These are phyloP conservation scores for Gymnoscelis rufifasciata DNA, from an alignment of 2,888 invertebrate species.

Conservation along the genomic window DNA sequence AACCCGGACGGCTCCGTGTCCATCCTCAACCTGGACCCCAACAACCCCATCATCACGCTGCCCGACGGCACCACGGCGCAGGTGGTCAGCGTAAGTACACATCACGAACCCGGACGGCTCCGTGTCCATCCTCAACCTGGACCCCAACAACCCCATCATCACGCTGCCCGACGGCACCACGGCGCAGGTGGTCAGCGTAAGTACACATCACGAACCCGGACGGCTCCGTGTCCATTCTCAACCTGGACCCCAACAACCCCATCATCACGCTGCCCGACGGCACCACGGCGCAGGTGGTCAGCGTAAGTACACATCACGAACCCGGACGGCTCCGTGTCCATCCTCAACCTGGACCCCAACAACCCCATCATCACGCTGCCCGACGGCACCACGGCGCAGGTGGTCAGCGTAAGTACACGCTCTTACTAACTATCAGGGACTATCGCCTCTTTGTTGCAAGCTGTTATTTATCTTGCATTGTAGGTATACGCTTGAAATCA, in stretches of 20 bases:
- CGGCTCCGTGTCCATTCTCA: slow-evolving; percentile 96
- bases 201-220: slow-evolving; percentile 79
- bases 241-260: slow-evolving; percentile 95
- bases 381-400: slow-evolving; percentile 97
- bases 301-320: slow-evolving; percentile 28
- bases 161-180: slow-evolving; percentile 97
- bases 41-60: slow-evolving; percentile 95
- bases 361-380: slow-evolving; percentile 96
- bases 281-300: slow-evolving; percentile 92
- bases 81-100: slow-evolving; percentile 72
- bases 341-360: slow-evolving; percentile 96
- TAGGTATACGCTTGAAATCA: too few species aligned
- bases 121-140: slow-evolving; percentile 96
- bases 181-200: slow-evolving; percentile 85
- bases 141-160: slow-evolving; percentile 95
- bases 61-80: slow-evolving; percentile 98
- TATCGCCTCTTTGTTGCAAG: too few species aligned
- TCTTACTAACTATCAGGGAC: neutral
- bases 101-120: slow-evolving; percentile 87
- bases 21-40: slow-evolving; percentile 96
- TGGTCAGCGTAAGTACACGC: slow-evolving; percentile 58
- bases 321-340: slow-evolving; percentile 96
- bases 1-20: slow-evolving; percentile 98
- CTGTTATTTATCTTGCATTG: too few species aligned
- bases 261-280: slow-evolving; percentile 97